Percentiles rank a stretch among this genome's conserved stretches.
Evolutionary conservation across 2,888 invertebrate species (phyloP).

Genomic region (Malthinus seriepunctatus): DNA sequence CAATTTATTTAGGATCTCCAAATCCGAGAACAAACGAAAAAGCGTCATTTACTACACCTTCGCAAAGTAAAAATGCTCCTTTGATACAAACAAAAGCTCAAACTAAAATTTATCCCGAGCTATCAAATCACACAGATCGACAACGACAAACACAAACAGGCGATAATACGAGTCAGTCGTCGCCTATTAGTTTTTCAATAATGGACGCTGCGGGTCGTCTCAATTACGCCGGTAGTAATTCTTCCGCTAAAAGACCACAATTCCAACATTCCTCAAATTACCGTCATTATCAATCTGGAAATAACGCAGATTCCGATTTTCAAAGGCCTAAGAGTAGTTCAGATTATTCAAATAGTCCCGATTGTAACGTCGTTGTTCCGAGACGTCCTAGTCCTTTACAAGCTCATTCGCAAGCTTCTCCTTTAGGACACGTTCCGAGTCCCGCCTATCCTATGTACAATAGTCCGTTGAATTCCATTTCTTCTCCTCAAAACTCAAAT

Average conservation of each 20-base stretch:
- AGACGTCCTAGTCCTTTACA: slow-evolving; percentile 71
- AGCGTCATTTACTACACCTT: slow-evolving; percentile 42
- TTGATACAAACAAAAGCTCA: slow-evolving; percentile 76
- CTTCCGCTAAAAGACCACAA: slow-evolving; percentile 57
- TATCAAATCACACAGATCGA: slow-evolving; percentile 53
- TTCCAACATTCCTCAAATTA: slow-evolving; percentile 57
- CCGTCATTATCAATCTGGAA: slow-evolving; percentile 66
- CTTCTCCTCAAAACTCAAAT: slow-evolving; percentile 69
- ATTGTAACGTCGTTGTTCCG: slow-evolving; percentile 66
- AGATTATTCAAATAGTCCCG: slow-evolving; percentile 54
- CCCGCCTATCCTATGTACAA: slow-evolving; percentile 85
- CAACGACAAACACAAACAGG: slow-evolving; percentile 46
- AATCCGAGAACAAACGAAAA: slow-evolving; percentile 54
- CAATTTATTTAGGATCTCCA: slow-evolving; percentile 50
- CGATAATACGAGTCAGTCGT: slow-evolving; percentile 66
- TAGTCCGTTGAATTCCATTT: slow-evolving; percentile 78
- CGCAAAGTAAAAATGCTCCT: slow-evolving; percentile 55
- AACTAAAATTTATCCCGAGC: slow-evolving; percentile 76
- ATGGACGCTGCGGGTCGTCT: slow-evolving; percentile 71
- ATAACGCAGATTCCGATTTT: slow-evolving; percentile 63
- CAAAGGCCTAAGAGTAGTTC: slow-evolving; percentile 61
- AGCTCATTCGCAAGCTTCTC: slow-evolving; percentile 73
- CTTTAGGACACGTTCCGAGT: slow-evolving; percentile 74
- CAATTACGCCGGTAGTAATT: slow-evolving; percentile 63
- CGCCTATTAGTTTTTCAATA: slow-evolving; percentile 76